Percentiles rank a stretch among this genome's conserved stretches.
phyloP scores from a whole-genome alignment of 1,140 invertebrate genomes.

The Lepidurus couesii region DNA sequence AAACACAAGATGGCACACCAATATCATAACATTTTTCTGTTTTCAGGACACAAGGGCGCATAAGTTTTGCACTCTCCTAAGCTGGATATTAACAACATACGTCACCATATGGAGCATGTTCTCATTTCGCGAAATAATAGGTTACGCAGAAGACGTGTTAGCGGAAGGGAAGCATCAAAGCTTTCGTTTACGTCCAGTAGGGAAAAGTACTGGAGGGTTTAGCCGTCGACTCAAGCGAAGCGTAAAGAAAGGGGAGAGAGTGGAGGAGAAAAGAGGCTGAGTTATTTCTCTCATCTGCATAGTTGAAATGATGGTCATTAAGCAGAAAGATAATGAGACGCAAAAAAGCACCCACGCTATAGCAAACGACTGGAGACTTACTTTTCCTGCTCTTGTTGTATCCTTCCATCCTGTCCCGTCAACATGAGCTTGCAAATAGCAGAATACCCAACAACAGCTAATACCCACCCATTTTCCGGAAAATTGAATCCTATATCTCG shows the following conservation, averaged over 20 bases:
- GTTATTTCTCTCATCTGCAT: slow-evolving; percentile 16
- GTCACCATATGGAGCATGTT: too few relatives aligned
- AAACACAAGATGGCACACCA: too few relatives aligned
- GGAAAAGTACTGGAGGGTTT: background rate
- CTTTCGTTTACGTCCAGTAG: too few relatives aligned
- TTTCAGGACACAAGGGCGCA: too few relatives aligned
- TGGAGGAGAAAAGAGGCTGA: background rate
- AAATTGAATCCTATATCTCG: slow-evolving; percentile 22
- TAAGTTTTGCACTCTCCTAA: too few relatives aligned
- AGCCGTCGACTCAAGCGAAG: background rate
- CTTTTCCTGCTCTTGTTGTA: background rate
- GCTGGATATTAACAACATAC: too few relatives aligned
- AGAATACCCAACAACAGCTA: background rate
- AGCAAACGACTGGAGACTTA: background rate
- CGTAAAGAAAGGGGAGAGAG: background rate
- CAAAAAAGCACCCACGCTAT: slow-evolving; percentile 18
- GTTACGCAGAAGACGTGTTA: too few relatives aligned
- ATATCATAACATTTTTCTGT: too few relatives aligned
- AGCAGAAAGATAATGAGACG: slow-evolving; percentile 11
- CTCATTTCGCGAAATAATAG: too few relatives aligned
- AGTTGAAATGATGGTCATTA: slow-evolving; percentile 16
- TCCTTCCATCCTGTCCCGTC: slow-evolving; percentile 4
- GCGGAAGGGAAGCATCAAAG: too few relatives aligned
- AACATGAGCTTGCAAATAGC: slow-evolving; percentile 22
- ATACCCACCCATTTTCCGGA: slow-evolving; percentile 21